phyloP scores from a whole-genome alignment of 2,888 invertebrate genomes.

The Branchipolynoe longqiensis region DNA sequence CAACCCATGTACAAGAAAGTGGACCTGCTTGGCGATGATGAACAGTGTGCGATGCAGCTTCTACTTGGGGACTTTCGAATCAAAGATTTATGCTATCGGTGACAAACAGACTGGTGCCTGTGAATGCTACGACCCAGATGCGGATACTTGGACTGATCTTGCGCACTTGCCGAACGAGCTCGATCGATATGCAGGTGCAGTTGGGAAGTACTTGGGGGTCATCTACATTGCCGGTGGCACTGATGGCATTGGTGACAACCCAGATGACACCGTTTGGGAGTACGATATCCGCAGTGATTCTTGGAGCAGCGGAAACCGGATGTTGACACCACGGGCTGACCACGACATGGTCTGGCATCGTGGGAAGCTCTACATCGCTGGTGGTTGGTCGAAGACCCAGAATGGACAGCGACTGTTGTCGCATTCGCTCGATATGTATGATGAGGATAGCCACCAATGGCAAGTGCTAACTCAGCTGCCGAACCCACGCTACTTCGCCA shows the following conservation, averaged over 20 bases:
- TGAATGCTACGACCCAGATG: slow-evolving; percentile 60
- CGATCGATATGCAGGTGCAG: slow-evolving; percentile 62
- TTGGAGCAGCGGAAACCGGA: slow-evolving; percentile 70
- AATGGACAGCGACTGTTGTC: slow-evolving; percentile 84
- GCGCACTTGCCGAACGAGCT: slow-evolving; percentile 18
- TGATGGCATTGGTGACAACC: slow-evolving; percentile 70
- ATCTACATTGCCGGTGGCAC: slow-evolving; percentile 83
- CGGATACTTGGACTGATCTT: slow-evolving; percentile 57
- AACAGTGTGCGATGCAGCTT: slow-evolving; percentile 79
- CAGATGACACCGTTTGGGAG: not conserved
- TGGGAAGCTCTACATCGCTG: slow-evolving; percentile 72
- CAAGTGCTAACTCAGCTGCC: slow-evolving; percentile 85
- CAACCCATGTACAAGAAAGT: slow-evolving; percentile 85
- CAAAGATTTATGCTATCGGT: slow-evolving; percentile 76
- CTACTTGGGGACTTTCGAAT: slow-evolving; percentile 72
- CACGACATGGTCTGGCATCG: slow-evolving; percentile 74
- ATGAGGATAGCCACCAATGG: slow-evolving; percentile 85
- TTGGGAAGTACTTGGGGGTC: slow-evolving; percentile 18
- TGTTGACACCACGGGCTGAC: slow-evolving; percentile 74
- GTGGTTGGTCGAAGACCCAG: slow-evolving; percentile 83
- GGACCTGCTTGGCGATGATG: slow-evolving; percentile 87
- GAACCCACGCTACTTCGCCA: slow-evolving; percentile 87
- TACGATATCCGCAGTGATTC: slow-evolving; percentile 66
- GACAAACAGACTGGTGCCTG: slow-evolving; percentile 67
- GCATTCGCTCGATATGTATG: slow-evolving; percentile 86